phyloP scores from a whole-genome alignment of 2,888 invertebrate species.

The Stenoptilia bipunctidactyla region DNA sequence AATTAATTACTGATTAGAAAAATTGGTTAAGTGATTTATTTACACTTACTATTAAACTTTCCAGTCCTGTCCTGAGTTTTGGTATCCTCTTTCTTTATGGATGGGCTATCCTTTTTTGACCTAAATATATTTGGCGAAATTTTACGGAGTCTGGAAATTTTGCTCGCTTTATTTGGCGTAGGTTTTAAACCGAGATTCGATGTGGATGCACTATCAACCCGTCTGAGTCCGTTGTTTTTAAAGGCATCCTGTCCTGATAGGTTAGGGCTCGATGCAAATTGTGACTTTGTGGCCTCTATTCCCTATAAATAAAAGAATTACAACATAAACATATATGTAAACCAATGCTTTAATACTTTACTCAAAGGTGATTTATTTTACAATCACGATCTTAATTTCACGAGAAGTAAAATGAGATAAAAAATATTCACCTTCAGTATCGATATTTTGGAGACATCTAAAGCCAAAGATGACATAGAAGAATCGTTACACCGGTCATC shows the following conservation, averaged over 20 bases:
- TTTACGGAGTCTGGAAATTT: conserved; percentile 32
- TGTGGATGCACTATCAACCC: conserved; percentile 44
- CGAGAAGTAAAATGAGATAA: too few species aligned
- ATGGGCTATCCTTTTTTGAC: conserved; percentile 26
- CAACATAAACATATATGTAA: too few species aligned
- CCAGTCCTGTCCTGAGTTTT: conserved; percentile 20
- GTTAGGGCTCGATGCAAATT: conserved; percentile 56
- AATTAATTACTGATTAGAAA: too few species aligned
- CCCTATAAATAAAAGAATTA: conserved; percentile 15
- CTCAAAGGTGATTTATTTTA: too few species aligned
- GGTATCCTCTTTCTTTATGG: conserved; percentile 22
- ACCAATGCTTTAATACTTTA: too few species aligned
- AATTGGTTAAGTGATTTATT: too few species aligned
- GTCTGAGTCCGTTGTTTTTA: conserved; percentile 28
- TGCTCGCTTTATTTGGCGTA: conserved; percentile 26
- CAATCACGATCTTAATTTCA: too few species aligned
- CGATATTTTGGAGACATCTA: conserved; percentile 63
- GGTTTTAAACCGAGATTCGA: conserved; percentile 31
- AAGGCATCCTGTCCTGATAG: conserved; percentile 36
- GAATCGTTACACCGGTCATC: conserved; percentile 40
- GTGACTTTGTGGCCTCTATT: conserved; percentile 24
- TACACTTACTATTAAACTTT: conserved; percentile 2
- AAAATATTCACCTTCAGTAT: conserved; percentile 46
- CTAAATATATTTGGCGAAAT: conserved; percentile 48
- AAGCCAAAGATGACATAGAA: conserved; percentile 40